Base-by-base conservation (phyloP, 2,888 invertebrate genomes). In the Lydus trimaculatus region DNA sequence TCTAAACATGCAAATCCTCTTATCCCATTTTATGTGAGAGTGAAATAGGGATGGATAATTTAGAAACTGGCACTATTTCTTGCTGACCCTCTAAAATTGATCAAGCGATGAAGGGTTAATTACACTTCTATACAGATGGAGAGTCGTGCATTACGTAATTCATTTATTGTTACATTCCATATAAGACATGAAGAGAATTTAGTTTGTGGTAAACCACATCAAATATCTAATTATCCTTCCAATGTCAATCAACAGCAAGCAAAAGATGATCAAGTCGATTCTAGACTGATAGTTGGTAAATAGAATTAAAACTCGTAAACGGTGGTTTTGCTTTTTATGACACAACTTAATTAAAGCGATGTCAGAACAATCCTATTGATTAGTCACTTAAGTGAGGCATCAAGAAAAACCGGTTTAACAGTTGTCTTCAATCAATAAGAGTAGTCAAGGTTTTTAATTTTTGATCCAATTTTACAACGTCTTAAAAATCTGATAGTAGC, bases 1-100 rank as follows among this genome's bases (percentile, higher is more conserved):
- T 67, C 67, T 67, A 67, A 70, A 70, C 70, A 70, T 52, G 70
- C 67, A 70, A 70, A 70, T 64, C 67, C 70, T 67, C 70, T 67
- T 70, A 70, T 62, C 61, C 63, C 31, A 48, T 67, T 64, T 43
- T 59, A n/a, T n/a, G n/a, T n/a, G n/a, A 52, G 52, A 15, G 15
- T 15, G 56, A 52, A 23, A 7, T 6, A 52, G 13, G 48, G 61
- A 64, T 68, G 65, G 65, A 68, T 70, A 67, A 70, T 52, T 70
- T 59, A 65, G 48, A 64, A 61, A 61, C 36, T 48, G 28, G 5
- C 48, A 65, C 58, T 58, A 67, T 61, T 70, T 70, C 70, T 70
- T 70, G 70, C 63, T 70, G 67, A 70, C 70, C 67, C 61, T 3
- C 52, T n/a, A n/a, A 61, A 70, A 66, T 70, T 70, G 66, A 70